These are phyloP conservation scores for Crocallis elinguaria DNA, from an alignment of 2,888 invertebrate genomes.

Conservation along the genomic window DNA sequence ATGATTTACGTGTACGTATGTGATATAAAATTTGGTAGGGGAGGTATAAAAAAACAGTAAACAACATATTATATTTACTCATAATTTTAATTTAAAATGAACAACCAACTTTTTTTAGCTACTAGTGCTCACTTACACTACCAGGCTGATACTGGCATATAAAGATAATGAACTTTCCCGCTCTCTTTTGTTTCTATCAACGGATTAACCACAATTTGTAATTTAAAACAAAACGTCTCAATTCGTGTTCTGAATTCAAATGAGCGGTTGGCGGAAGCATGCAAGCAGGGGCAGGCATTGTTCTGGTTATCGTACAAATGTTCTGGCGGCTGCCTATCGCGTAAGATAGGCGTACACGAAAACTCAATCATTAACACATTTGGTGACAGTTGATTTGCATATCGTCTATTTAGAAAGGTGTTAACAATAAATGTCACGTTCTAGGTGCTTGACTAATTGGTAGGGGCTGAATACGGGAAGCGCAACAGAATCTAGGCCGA, in stretches of 20 bases:
- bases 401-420: constrained; percentile 18
- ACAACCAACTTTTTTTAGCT: too few species aligned
- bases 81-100: too few species aligned
- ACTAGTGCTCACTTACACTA: background rate
- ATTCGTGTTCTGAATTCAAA: constrained; percentile 67
- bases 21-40: too few species aligned
- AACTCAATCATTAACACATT: constrained; percentile 40
- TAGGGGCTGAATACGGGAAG: constrained; percentile 3
- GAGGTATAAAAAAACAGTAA: too few species aligned
- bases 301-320: constrained; percentile 58
- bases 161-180: constrained; percentile 6
- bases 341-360: constrained; percentile 38
- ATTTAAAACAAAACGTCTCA: constrained; percentile 55
- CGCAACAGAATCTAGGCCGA: too few species aligned
- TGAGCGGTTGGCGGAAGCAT: constrained; percentile 55
- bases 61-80: too few species aligned
- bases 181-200: constrained; percentile 24
- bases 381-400: constrained; percentile 39
- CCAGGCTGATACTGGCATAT: background rate
- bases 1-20: too few species aligned
- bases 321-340: constrained; percentile 56
- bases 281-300: constrained; percentile 47
- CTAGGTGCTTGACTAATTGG: background rate
- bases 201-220: constrained; percentile 33
- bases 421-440: constrained; percentile 5